phyloP scores from a whole-genome alignment of 2,113 vertebrate species.

The Percopsis transmontana region DNA sequence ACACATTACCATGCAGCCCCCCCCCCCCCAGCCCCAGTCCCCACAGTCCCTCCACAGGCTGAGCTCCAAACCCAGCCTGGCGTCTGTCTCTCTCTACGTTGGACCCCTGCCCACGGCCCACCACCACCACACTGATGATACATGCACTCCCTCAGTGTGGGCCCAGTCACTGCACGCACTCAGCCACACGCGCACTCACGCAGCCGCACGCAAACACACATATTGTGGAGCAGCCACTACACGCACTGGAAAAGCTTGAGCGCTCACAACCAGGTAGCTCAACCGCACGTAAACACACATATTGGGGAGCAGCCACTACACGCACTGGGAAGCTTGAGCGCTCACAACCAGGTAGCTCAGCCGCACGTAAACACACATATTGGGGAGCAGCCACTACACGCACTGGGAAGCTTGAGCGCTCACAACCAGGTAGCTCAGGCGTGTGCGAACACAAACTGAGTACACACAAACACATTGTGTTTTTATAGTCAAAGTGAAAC shows the following conservation, averaged over 20 bases:
- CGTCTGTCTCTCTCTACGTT: constrained; percentile 62
- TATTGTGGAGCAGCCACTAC: not conserved
- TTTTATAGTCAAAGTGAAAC: not conserved
- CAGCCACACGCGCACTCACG: constrained; percentile 37
- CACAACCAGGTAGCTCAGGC: constrained; percentile 30
- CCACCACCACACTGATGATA: constrained; percentile 57
- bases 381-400: not conserved
- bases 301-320: not conserved
- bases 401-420: constrained; percentile 4
- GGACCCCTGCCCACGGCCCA: constrained; percentile 43
- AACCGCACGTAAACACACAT: constrained; percentile 32
- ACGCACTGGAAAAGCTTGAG: constrained; percentile 3
- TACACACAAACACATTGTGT: constrained; percentile 24
- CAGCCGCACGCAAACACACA: constrained; percentile 35
- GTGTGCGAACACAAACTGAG: constrained; percentile 33
- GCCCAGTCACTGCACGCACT: constrained; percentile 50
- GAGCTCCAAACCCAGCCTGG: constrained; percentile 71
- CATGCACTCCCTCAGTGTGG: constrained; percentile 48
- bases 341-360: constrained; percentile 29
- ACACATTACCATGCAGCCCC: constrained; percentile 26
- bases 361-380: constrained; percentile 28
- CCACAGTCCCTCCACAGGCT: constrained; percentile 67
- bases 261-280: constrained; percentile 23
- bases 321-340: constrained; percentile 2
- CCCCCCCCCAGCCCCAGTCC: constrained; percentile 27